Base-by-base conservation (phyloP, 2,888 invertebrate species). In the Tipula unca region DNA sequence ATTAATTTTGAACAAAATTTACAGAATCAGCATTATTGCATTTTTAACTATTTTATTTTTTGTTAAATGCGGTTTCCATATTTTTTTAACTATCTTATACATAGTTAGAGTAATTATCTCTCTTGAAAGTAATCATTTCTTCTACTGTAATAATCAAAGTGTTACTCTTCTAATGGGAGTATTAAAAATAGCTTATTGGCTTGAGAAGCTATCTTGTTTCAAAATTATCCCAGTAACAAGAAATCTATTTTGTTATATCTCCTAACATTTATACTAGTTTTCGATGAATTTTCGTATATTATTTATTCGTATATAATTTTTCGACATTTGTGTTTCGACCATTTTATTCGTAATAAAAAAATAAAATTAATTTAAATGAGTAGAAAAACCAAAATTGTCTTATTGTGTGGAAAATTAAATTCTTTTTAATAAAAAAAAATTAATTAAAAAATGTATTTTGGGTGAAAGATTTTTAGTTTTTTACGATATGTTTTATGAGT, bases 321-420 rank as follows among this genome's bases (percentile, higher is more conserved):
- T 69, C 20, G 1, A 69, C 69, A 69, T 25, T 69, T 48, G 25
- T 69, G 3, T 25, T 69, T 69, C 69, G 69, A 69, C 69, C 69
- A 69, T 69, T 69, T 69, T 69, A 25, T 69, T n/a, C 8, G 69
- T 25, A 69, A 69, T 25, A 25, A 69, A 25, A 20, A 69, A 69
- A 69, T 17, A 69, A 69, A 69, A 13, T 69, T 69, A 69, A 69
- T 69, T 69, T 69, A 69, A 25, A 69, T 25, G 25, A 69, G 10
- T 69, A 69, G 69, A 69, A 69, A 69, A 69, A 25, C 69, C 10
- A 69, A 69, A 69, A 69, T 25, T 69, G 69, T 69, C 69, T 69
- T 69, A 69, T 69, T 69, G 69, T 69, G 69, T 69, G 69, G 69
- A 69, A 69, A 69, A 69, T 69, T 69, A 69, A 10, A 69, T 69